Evolutionary conservation across 2,113 vertebrate genomes (phyloP).

Genomic region (Kryptolebias marmoratus): DNA sequence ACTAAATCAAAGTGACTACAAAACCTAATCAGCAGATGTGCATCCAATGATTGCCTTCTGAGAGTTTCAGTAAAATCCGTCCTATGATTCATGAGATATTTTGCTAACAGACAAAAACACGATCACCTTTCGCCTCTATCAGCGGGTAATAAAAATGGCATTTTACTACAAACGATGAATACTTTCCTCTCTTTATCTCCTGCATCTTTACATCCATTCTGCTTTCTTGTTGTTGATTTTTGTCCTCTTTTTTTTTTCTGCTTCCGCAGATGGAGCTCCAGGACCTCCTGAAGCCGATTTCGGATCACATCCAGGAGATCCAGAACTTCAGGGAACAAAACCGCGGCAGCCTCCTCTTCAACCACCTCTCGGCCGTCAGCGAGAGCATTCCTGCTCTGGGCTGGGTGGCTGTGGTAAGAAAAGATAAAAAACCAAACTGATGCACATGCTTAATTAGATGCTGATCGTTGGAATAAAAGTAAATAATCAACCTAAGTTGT

Average conservation of each 20-base stretch:
- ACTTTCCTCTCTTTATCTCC: neutral
- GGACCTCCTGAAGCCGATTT: slow-evolving; percentile 91
- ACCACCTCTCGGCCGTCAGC: slow-evolving; percentile 95
- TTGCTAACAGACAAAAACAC: too few species aligned
- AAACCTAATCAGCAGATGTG: too few species aligned
- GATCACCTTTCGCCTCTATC: too few species aligned
- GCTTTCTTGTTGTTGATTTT: neutral
- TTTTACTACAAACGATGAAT: neutral
- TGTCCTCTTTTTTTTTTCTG: neutral
- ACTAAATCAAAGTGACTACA: too few species aligned
- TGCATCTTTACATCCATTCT: neutral
- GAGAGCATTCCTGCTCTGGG: slow-evolving; percentile 97
- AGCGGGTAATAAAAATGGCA: too few species aligned
- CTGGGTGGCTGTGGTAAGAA: slow-evolving; percentile 93
- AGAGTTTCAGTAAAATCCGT: too few species aligned
- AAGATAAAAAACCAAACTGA: neutral
- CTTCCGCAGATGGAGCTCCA: slow-evolving; percentile 83
- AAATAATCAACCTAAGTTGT: neutral
- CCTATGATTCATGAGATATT: too few species aligned
- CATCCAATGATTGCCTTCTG: too few species aligned
- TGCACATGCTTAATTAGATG: too few species aligned
- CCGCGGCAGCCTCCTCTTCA: slow-evolving; percentile 92
- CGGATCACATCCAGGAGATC: slow-evolving; percentile 94
- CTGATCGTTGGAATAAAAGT: neutral
- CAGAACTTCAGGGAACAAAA: slow-evolving; percentile 94